Evolutionary conservation across 2,888 invertebrate genomes (phyloP).

Genomic region (Eurytoma californica): DNA sequence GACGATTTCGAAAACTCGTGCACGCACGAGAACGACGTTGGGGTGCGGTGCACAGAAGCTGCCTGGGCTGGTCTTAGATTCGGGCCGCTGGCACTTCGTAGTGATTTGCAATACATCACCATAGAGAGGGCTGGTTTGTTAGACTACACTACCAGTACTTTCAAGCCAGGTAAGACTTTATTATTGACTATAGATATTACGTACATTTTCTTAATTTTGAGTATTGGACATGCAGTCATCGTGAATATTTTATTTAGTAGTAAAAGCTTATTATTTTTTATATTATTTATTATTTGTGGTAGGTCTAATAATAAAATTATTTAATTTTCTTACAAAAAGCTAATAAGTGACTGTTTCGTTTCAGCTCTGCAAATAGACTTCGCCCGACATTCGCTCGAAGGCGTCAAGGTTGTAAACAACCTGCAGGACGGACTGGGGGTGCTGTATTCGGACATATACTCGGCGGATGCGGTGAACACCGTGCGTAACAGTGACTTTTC

Average conservation of each 20-base stretch:
- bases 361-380: conserved; percentile 90
- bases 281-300: neutral
- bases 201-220: conserved; percentile 10
- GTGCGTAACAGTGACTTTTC: conserved; percentile 90
- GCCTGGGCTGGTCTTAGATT: conserved; percentile 96
- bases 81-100: conserved; percentile 90
- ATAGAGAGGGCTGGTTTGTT: conserved; percentile 95
- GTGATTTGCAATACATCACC: conserved; percentile 90
- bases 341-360: conserved; percentile 7
- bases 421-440: conserved; percentile 95
- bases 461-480: conserved; percentile 87
- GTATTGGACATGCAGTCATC: too few species aligned
- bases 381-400: conserved; percentile 88
- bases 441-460: conserved; percentile 94
- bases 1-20: conserved; percentile 93
- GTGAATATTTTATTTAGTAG: too few species aligned
- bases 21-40: conserved; percentile 90
- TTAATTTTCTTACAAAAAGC: neutral
- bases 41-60: conserved; percentile 90
- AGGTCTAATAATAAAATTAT: neutral
- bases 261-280: too few species aligned
- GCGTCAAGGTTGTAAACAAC: conserved; percentile 88
- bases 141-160: conserved; percentile 91
- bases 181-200: neutral
- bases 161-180: conserved; percentile 82